These are phyloP conservation scores for Priapulus caudatus DNA, from an alignment of 2,888 invertebrate genomes.

Conservation along the genomic window DNA sequence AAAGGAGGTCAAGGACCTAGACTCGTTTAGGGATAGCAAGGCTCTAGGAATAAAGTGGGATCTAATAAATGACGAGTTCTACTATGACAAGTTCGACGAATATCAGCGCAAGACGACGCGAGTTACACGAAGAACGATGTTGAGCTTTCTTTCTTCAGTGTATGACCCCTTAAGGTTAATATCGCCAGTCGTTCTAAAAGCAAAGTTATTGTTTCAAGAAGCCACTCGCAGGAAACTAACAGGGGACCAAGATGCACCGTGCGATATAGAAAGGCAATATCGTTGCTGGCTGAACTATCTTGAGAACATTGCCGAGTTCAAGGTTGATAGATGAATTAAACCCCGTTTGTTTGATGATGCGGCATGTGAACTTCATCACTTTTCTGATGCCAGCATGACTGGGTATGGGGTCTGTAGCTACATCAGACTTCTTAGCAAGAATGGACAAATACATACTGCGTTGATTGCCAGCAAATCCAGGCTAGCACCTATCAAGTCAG, in stretches of 20 bases:
- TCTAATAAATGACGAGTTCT: neutral
- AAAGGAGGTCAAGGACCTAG: conserved; percentile 1
- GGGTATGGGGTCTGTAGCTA: neutral
- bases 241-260: neutral
- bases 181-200: neutral
- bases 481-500: neutral
- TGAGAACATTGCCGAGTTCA: neutral
- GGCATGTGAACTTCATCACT: neutral
- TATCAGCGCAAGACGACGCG: neutral
- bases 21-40: neutral
- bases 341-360: neutral
- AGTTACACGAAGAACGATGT: neutral
- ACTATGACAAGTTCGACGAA: no score
- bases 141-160: neutral
- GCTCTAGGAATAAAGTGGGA: neutral
- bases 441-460: neutral
- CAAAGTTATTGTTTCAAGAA: conserved; percentile 1
- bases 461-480: neutral
- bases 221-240: neutral
- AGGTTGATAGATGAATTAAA: neutral
- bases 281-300: neutral
- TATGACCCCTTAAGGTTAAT: neutral
- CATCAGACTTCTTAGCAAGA: neutral
- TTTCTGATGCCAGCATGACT: neutral
- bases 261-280: neutral